These are phyloP conservation scores for Coptodon rendalli DNA, from an alignment of 2,113 vertebrate genomes.

Conservation along the genomic window DNA sequence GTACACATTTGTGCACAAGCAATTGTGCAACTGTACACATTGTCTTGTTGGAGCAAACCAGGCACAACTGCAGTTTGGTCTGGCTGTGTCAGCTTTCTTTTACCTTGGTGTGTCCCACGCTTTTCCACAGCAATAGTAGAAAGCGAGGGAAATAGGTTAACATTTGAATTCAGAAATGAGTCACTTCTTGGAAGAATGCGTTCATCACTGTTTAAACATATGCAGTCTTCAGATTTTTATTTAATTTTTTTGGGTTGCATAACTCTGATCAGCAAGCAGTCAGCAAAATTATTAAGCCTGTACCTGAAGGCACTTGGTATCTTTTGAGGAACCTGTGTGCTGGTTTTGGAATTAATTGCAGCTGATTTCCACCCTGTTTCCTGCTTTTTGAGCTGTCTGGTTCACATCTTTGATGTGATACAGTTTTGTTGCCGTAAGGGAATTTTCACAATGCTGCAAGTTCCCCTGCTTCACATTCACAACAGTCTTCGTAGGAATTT, in stretches of 20 bases:
- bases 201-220: background rate
- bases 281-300: background rate
- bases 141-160: background rate
- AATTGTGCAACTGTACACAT: conserved; percentile 27
- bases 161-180: background rate
- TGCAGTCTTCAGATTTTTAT: background rate
- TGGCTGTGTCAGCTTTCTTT: conserved; percentile 26
- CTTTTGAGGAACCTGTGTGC: background rate
- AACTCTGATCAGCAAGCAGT: background rate
- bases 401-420: background rate
- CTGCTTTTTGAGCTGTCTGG: background rate
- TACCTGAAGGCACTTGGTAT: background rate
- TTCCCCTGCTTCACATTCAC: background rate
- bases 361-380: background rate
- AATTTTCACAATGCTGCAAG: background rate
- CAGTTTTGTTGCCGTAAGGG: background rate
- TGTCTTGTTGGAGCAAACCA: conserved; percentile 5
- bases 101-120: conserved; percentile 29
- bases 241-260: background rate
- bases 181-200: background rate
- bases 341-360: background rate
- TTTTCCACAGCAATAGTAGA: conserved; percentile 26
- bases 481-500: background rate
- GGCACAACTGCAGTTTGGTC: conserved; percentile 26
- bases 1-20: conserved; percentile 28